These are phyloP conservation scores for Drosophila burlai DNA, from an alignment of 1,140 invertebrate genomes.

Conservation along the genomic window DNA sequence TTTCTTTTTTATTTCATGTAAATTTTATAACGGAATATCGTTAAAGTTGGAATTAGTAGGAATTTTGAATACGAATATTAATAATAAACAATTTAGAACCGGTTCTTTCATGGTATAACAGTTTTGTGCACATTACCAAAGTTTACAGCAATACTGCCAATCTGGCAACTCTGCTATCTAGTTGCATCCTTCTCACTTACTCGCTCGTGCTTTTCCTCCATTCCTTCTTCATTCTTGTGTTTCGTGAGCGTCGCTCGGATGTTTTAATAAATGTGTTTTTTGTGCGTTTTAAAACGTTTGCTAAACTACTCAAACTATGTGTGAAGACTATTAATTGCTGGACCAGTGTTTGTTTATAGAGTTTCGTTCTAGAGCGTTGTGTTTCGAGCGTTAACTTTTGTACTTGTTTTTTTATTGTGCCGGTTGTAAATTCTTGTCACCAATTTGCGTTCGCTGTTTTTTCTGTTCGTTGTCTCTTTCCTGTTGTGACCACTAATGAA, in stretches of 20 bases:
- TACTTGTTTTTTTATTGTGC: neutral
- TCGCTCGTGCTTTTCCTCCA: neutral
- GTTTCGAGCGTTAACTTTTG: conserved; percentile 8
- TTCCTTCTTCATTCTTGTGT: conserved; percentile 23
- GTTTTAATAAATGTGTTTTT: conserved; percentile 39
- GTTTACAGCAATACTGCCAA: neutral
- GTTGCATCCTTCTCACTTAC: conserved; percentile 5
- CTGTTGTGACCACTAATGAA: neutral
- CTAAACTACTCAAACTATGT: neutral
- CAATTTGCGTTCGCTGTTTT: neutral
- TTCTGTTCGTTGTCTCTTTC: conserved; percentile 4
- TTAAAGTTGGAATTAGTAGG: too few species aligned
- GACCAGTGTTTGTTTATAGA: conserved; percentile 7
- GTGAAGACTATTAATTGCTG: conserved; percentile 1
- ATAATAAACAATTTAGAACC: too few species aligned
- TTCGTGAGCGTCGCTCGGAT: conserved; percentile 28
- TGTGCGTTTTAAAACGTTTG: conserved; percentile 2
- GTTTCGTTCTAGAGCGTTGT: neutral
- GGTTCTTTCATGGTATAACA: too few species aligned
- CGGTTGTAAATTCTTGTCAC: neutral
- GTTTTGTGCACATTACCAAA: neutral
- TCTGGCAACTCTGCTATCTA: neutral
- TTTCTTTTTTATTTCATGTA: too few species aligned
- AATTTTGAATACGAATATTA: too few species aligned
- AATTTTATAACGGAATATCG: too few species aligned